Evolutionary conservation across 2,797 vertebrate species (phyloP).

Genomic region (Adelosebastes latens): DNA sequence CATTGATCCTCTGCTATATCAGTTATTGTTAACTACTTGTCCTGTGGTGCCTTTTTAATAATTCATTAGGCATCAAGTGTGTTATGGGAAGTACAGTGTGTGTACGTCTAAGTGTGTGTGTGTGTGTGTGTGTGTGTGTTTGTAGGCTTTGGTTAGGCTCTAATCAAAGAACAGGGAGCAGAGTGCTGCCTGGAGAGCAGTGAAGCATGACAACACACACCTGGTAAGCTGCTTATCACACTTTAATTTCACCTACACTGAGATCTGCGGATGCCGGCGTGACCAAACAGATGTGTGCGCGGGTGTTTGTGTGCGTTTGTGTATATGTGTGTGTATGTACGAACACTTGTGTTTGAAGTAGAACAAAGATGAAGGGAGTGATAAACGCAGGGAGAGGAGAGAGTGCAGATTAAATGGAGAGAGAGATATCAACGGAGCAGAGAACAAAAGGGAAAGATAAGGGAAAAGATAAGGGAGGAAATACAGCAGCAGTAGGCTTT

Average conservation of each 20-base stretch:
- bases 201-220: conserved; percentile 79
- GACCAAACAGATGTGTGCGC: conserved; percentile 64
- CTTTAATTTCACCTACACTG: conserved; percentile 80
- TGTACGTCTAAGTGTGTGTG: conserved; percentile 3
- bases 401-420: conserved; percentile 72
- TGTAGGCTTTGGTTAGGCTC: conserved; percentile 30
- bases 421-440: conserved; percentile 63
- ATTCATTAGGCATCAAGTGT: conserved; percentile 59
- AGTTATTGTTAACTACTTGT: conserved; percentile 59
- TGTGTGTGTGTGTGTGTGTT: conserved; percentile 15
- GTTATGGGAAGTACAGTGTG: conserved; percentile 25
- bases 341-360: conserved; percentile 58
- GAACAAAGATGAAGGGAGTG: conserved; percentile 67
- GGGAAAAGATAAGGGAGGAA: conserved; percentile 63
- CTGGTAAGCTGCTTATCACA: conserved; percentile 84
- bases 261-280: conserved; percentile 64
- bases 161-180: conserved; percentile 74
- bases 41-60: conserved; percentile 63
- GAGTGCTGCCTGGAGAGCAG: conserved; percentile 74
- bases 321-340: conserved; percentile 12
- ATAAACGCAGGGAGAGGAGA: conserved; percentile 65
- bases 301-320: conserved; percentile 8
- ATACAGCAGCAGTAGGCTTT: conserved; percentile 56
- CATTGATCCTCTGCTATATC: conserved; percentile 53
- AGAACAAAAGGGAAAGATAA: conserved; percentile 75